Base-by-base conservation (phyloP, 1,140 invertebrate species). In the Nebria ingens region DNA sequence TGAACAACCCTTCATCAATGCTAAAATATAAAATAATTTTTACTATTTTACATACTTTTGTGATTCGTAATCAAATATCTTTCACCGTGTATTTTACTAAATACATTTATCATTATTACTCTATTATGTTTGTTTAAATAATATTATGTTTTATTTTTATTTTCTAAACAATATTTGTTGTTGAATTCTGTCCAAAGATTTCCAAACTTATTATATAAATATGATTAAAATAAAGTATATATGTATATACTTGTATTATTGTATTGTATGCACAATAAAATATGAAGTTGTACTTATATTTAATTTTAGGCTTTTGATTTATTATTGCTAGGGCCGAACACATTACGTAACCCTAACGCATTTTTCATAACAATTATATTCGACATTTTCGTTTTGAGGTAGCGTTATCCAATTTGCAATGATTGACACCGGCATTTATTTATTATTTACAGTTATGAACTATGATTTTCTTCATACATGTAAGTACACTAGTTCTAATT, bases 201-300 rank as follows among this genome's bases (percentile, higher is more conserved):
- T 69, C 67, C 67, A 67, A 65, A 64, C 64, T 65, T 68, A 68
- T 68, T 62, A 68, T 67, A 65, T 64, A 61, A 66, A 58, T 56
- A 66, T 67, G 62, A 68, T 67, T 66, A 65, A 61, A 66, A 58
- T 56, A 56, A 63, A 69, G 64, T 69, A 66, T 69, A 69, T 70
- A 69, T 70, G 67, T 70, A 70, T 70, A 70, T 69, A 70, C 68
- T 65, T 70, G 68, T 68, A 68, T 68, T 67, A 68, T 67, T 68
- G 65, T 70, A 70, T 70, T 68, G 65, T 70, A 70, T 70, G 67
- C 68, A 69, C 68, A 70, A 70, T 70, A 70, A 69, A 70, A 68
- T 65, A 68, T 70, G 68, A 63, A 65, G 68, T 69, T 70, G 67
- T 69, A 69, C 56, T 56, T 53, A 56, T 51, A 40, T 21, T 21